phyloP scores from a whole-genome alignment of 2,888 invertebrate species.

The Limenitis camilla region DNA sequence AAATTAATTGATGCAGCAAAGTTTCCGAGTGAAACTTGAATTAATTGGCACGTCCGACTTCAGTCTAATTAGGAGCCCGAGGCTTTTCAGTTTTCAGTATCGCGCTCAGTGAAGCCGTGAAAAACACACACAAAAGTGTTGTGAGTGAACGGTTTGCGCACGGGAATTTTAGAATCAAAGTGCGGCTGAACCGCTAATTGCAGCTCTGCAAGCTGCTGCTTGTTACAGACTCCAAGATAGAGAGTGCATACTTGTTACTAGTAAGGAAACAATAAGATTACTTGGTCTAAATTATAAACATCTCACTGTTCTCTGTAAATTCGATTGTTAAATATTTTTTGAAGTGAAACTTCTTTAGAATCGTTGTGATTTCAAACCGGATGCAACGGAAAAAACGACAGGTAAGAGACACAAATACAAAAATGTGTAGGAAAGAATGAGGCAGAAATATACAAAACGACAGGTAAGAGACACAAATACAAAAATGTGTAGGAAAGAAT shows the following conservation, averaged over 20 bases:
- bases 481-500: no score
- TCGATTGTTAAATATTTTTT: no score
- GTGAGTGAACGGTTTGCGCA: conserved; percentile 47
- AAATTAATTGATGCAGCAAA: conserved; percentile 75
- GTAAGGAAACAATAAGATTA: conserved; percentile 9
- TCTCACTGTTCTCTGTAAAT: no score
- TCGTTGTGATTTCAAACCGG: no score
- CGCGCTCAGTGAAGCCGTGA: conserved; percentile 66
- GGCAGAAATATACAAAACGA: no score
- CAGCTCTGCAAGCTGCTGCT: no score
- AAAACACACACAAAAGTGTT: conserved; percentile 72
- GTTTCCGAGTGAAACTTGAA: conserved; percentile 74
- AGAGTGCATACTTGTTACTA: conserved; percentile 4
- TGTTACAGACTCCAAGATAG: conserved; percentile 18
- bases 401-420: no score
- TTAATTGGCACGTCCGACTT: conserved; percentile 75
- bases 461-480: no score
- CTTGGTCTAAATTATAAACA: neutral
- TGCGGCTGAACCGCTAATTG: conserved; percentile 30
- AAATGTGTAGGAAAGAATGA: no score
- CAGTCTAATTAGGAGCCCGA: conserved; percentile 73
- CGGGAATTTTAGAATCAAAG: conserved; percentile 37
- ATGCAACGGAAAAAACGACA: no score
- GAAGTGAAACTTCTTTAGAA: no score
- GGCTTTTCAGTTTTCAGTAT: conserved; percentile 63